Base-by-base conservation (phyloP, 1,140 invertebrate genomes). In the Zaprionus taronus region DNA sequence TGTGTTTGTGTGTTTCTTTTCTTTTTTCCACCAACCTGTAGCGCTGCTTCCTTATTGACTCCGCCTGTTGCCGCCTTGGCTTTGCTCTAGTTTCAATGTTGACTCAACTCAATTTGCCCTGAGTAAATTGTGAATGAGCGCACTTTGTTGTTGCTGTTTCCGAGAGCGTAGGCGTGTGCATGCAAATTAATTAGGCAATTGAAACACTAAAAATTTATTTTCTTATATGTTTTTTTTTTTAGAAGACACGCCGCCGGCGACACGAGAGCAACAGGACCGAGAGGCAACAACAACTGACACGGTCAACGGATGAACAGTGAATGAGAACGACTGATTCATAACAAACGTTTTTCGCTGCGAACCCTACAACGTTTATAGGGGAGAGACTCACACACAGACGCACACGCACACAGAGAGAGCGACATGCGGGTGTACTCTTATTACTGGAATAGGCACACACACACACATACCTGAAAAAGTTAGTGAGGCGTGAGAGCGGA, bases 301-400 rank as follows among this genome's bases (percentile, higher is more conserved):
- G 63, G 75, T 41, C 81, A 81, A 90, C 75, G 61, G 81, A 79
- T 90, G 65, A 74, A 41, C 76, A 75, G 72, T 72, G 71, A 87
- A 83, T 87, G 84, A 77, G 72, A 61, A 47, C 53, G 83, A 61
- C 80, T 89, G 78, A 84, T 79, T 87, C 83, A 89, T 78, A 73
- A 77, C 62, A 82, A 75, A 71, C 66, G 62, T 55, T 57, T 49
- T 76, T 53, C 80, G 57, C 64, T 64, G 66, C 17, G 51, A 55
- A 77, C 79, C 82, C 69, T 77, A 80, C 68, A 34, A 53, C 72
- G 57, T 79, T 72, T 49, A 69, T 80, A 72, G 73, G 69, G 73
- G 70, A 68, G 57, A 58, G 17, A 67, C 47, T 22, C 24, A 38
- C 28, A 65, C 41, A 22, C 65, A 41, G n/a, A n/a, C n/a, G n/a